Conservation (phyloP, 2,797 vertebrate genomes). For the Hydrolagus colliei region DNA sequence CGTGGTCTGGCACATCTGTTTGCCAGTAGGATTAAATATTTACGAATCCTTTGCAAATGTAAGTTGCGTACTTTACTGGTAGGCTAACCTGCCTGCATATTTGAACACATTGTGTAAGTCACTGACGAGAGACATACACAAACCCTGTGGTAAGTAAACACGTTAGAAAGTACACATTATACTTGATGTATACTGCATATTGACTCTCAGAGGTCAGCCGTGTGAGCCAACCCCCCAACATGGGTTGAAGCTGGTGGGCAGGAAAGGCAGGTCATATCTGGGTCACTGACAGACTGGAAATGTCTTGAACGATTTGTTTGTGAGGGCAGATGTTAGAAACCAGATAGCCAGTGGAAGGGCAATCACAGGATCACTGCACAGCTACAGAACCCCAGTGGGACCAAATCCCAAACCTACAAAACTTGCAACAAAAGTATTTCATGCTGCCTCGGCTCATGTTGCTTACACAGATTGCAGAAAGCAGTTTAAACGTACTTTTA, state of each 20-base stretch:
- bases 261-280: constrained; percentile 18
- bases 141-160: too few species aligned
- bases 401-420: background rate
- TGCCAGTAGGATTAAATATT: too few species aligned
- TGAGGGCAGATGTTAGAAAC: constrained; percentile 21
- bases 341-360: constrained; percentile 20
- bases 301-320: constrained; percentile 15
- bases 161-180: background rate
- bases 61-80: too few species aligned
- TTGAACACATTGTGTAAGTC: too few species aligned
- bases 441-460: constrained; percentile 1
- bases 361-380: constrained; percentile 6
- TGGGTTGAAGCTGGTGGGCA: background rate
- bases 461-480: constrained; percentile 11
- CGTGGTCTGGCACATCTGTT: too few species aligned
- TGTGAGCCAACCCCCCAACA: background rate
- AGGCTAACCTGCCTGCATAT: too few species aligned
- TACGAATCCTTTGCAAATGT: too few species aligned
- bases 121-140: too few species aligned
- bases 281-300: constrained; percentile 24
- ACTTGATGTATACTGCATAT: too few species aligned
- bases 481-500: background rate
- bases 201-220: background rate
- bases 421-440: background rate
- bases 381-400: constrained; percentile 17